Evolutionary conservation across 2,888 invertebrate species (phyloP), one percentile per base, ranked within the genome.

Genomic region (Blera fallax): DNA sequence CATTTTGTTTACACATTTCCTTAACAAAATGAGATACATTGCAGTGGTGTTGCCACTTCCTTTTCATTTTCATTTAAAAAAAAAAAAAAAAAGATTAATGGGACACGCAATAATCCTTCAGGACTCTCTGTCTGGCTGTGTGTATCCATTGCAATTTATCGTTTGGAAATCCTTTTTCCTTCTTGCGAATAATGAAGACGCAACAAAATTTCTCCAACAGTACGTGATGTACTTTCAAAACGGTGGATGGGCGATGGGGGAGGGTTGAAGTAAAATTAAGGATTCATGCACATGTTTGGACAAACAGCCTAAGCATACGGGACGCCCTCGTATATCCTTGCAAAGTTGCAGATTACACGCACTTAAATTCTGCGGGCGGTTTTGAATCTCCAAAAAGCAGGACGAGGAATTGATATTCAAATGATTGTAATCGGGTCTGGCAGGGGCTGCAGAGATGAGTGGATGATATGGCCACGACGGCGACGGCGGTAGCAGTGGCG

Each of bases 241-340:
- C 1, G n/a, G n/a, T n/a, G n/a, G n/a, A n/a, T 14, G 54, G 45
- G 24, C n/a, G n/a, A n/a, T n/a, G n/a, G n/a, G 27, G 7, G 52
- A 1, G n/a, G 24, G 62, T 45, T 52, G 52, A 52, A 50, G 52
- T 52, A 50, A 82, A 83, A 73, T 83, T 83, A 83, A 73, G 67
- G 60, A 79, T 78, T 78, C 78, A 83, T 83, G 79, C 83, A 79
- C 79, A 74, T 79, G 79, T 79, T 83, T 78, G 79, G 62, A 79
- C 79, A 69, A 79, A 60, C 65, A 18, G 18, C 54, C 29, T 69
- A 54, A 18, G 18, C 54, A 43, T 69, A 54, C 45, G 72, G 58
- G 72, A 74, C 29, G 18, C 43, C 64, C 45, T 34, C 27, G 70
- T 56, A 60, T 60, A 69, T 62, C 77, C 70, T 72, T 50, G 58